Base-by-base conservation (phyloP, 2,888 invertebrate genomes). In the Drosophila recens region DNA sequence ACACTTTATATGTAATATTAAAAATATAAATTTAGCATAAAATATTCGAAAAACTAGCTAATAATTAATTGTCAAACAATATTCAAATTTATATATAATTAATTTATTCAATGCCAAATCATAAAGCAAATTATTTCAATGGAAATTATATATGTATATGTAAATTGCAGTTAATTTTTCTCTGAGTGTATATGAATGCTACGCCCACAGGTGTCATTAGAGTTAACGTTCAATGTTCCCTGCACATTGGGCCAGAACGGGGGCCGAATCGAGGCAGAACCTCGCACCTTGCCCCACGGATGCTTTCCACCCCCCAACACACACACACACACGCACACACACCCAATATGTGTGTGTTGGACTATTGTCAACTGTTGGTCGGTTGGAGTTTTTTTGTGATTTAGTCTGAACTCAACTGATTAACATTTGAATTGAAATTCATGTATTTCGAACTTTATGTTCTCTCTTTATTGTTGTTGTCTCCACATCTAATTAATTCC, bases 401-500 rank as follows among this genome's bases (percentile, higher is more conserved):
- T 75, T 73, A 67, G 63, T 64, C 68, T 34, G 45, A 23, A 72
- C 78, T 79, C 80, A 76, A 83, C 75, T 89, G 82, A 87, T 90
- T 91, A 88, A 86, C 89, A 86, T 89, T 86, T 87, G 88, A 87
- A 87, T 90, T 85, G 80, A 79, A 89, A 77, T 82, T 72, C 79
- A 78, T 65, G 61, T 79, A 83, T 73, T 74, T 78, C 66, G 66
- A 69, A 58, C 70, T 71, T 73, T 75, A 70, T 77, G 70, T 63
- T 43, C 33, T 38, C 33, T 70, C 42, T 58, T 54, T 67, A 53
- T 75, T 78, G 75, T 79, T 87, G 80, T 86, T 86, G 82, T 87
- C 84, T 86, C 87, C 89, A 87, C 90, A 83, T 84, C 84, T 90
- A 90, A 91, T 90, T 91, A 91, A 90, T 87, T 90, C 89, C 87